These are phyloP conservation scores for Cotesia vestalis DNA, from an alignment of 1,140 invertebrate species.

Conservation along the genomic window DNA sequence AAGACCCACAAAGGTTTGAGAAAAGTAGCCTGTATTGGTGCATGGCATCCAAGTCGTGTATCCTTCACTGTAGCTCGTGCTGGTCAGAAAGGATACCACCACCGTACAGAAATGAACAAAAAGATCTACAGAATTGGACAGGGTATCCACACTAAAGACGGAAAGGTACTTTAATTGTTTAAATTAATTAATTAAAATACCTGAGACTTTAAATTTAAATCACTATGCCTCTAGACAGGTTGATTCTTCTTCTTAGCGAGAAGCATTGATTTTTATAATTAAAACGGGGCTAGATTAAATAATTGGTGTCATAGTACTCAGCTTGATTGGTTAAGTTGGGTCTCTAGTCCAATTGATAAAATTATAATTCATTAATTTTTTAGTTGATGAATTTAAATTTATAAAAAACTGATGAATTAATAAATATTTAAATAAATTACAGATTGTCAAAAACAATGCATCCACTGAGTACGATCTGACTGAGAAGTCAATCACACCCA, in stretches of 20 bases:
- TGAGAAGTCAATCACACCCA: constrained; percentile 98
- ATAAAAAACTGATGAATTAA: no score
- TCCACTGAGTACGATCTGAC: constrained; percentile 98
- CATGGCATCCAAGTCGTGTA: constrained; percentile 99
- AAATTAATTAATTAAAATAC: constrained; percentile 17
- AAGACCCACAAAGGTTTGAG: constrained; percentile 99
- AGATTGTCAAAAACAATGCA: constrained; percentile 97
- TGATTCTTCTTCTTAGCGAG: constrained; percentile 6
- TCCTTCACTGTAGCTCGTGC: constrained; percentile 98
- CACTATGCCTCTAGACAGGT: constrained; percentile 13
- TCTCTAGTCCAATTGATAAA: constrained; percentile 43
- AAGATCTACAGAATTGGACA: constrained; percentile 99
- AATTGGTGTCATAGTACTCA: constrained; percentile 44
- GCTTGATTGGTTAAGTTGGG: constrained; percentile 38
- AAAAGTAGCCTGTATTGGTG: constrained; percentile 99
- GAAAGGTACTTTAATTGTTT: constrained; percentile 73
- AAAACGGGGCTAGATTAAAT: constrained; percentile 35
- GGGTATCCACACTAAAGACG: constrained; percentile 93
- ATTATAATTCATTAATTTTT: neutral
- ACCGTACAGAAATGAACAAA: constrained; percentile 99
- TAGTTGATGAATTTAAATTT: constrained; percentile 1
- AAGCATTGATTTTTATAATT: constrained; percentile 28
- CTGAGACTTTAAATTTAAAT: no score
- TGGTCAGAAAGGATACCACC: constrained; percentile 99
- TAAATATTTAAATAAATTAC: neutral